Evolutionary conservation across 1,140 invertebrate genomes (phyloP).

Genomic region (Drosophila kikkawai): DNA sequence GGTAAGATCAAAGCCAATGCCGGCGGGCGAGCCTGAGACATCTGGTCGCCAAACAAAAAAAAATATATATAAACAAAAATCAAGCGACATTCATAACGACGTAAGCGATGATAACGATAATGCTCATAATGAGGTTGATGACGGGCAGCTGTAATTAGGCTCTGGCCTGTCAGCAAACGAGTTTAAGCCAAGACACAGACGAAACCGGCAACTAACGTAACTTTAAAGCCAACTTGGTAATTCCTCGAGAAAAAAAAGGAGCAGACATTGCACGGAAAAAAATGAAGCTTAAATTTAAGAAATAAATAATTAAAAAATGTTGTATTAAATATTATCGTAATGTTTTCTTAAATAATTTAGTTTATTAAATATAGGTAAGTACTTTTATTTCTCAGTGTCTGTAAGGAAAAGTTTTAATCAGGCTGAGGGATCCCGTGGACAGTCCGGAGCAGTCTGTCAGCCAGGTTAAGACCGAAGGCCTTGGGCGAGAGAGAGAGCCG

Average conservation of each 20-base stretch:
- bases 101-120: conserved; percentile 40
- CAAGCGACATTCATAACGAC: conserved; percentile 36
- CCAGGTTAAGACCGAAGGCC: conserved; percentile 40
- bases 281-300: background rate
- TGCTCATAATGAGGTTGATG: conserved; percentile 40
- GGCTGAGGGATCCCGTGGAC: conserved; percentile 23
- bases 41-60: conserved; percentile 17
- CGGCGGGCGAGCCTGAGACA: conserved; percentile 56
- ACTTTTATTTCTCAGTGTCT: background rate
- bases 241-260: background rate
- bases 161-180: conserved; percentile 56
- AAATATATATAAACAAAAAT: conserved; percentile 4
- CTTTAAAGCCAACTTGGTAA: conserved; percentile 42
- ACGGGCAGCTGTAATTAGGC: conserved; percentile 64
- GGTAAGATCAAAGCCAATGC: conserved; percentile 65
- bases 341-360: background rate
- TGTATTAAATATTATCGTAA: background rate
- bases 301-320: no score
- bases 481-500: conserved; percentile 28
- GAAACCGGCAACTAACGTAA: conserved; percentile 46
- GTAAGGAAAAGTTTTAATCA: conserved; percentile 45
- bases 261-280: background rate
- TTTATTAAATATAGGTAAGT: background rate
- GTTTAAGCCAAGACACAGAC: conserved; percentile 54
- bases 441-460: conserved; percentile 27